Percentiles rank a stretch among this genome's conserved stretches.
These are phyloP conservation scores for Zosterops pallidus DNA, from an alignment of 2,113 vertebrate species.

Conservation along the genomic window DNA sequence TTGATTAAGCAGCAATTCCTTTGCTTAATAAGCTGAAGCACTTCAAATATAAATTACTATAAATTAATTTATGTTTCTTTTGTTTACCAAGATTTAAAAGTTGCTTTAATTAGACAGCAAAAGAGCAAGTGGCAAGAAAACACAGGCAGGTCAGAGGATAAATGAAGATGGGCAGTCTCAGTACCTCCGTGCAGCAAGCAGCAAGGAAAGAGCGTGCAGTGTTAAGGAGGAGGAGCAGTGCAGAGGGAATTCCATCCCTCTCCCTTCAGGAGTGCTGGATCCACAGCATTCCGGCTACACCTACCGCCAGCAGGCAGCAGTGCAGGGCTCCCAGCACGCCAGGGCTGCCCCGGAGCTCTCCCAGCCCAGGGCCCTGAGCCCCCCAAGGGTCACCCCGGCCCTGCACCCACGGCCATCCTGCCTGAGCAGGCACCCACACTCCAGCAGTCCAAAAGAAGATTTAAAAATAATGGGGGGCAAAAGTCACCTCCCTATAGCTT, in stretches of 20 bases:
- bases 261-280: background rate
- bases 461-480: rapidly evolving
- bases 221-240: background rate
- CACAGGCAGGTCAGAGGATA: rapidly evolving
- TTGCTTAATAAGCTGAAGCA: background rate
- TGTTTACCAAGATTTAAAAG: background rate
- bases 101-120: background rate
- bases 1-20: background rate
- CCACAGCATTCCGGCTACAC: background rate
- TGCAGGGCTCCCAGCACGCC: background rate
- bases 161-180: rapidly evolving
- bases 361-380: background rate
- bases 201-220: rapidly evolving
- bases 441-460: background rate
- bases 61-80: background rate
- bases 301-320: constrained; percentile 19
- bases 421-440: rapidly evolving
- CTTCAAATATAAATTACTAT: background rate
- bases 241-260: rapidly evolving
- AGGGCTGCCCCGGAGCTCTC: background rate
- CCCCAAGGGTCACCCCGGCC: background rate
- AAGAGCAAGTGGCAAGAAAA: background rate
- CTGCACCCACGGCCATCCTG: background rate
- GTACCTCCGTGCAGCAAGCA: background rate
- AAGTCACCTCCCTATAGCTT: rapidly evolving